Base-by-base conservation (phyloP, 2,797 vertebrate species). In the Xyrichtys novacula region DNA sequence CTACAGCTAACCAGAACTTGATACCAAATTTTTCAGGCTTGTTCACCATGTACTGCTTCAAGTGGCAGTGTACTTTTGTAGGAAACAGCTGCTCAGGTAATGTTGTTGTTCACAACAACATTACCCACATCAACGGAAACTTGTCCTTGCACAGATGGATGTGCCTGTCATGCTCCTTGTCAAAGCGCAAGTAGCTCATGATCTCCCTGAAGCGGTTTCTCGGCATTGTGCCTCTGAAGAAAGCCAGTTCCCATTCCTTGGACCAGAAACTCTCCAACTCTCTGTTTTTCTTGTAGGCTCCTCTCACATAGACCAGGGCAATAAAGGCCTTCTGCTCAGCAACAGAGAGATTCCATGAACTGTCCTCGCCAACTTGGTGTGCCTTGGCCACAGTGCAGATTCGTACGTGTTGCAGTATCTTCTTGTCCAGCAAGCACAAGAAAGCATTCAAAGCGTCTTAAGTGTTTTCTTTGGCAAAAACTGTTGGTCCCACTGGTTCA, bases 251-350 rank as follows among this genome's bases (percentile, higher is more conserved):
- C 43, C 43, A 44, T 14, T 44, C 43, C 43, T 44, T 11, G 1
- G 43, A 44, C 43, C 43, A 44, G 6, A 44, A 23, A 20, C 12
- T 23, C 11, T 44, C 20, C 4, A 44, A 15, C 0, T 23, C 43
- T 4, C 14, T 15, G 2, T 44, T 23, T 44, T 44, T 44, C 1
- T 12, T 22, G 11, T 6, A 44, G 1, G 9, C 20, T 44, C 43
- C 43, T 44, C 20, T 44, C 1, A 15, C 20, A 20, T 44, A 44
- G 10, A 44, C 20, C 1, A 44, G 11, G 43, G 43, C 20, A 14
- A 44, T 44, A 20, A 44, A 44, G 43, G 43, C 43, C 22, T 44
- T 44, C 43, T 23, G 43, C 43, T 44, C 43, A 2, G 20, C 43
- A 12, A 44, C 1, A 2, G 43, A 44, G 20, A 44, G 20, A 14